Evolutionary conservation across 2,113 vertebrate genomes (phyloP), one percentile per base, ranked within the genome.

Genomic region (Vombatus ursinus): DNA sequence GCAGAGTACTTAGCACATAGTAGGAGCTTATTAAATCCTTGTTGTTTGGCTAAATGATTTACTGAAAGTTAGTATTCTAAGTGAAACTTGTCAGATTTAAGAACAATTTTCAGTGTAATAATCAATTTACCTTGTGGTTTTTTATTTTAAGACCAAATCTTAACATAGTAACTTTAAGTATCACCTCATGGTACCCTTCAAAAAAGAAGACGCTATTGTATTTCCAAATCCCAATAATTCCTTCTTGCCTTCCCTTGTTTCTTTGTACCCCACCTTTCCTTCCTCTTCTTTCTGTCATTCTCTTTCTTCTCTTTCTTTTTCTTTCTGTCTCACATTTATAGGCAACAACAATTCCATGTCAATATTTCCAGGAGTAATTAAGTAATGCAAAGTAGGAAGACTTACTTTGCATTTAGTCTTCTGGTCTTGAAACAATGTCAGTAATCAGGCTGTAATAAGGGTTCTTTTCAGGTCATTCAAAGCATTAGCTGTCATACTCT

Each of bases 341-440:
- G 90, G 91, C 84, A 96, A 96, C 77, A 92, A 50, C 50, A 97
- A 91, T 95, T 77, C 16, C 37, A 28, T 48, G 49, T 61, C 92
- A 28, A 22, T 37, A 25, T 92, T 95, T 92, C 95, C 52, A 49
- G 8, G 49, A 77, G 37, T 92, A 90, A 96, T 61, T 93, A 90
- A 31, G 49, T 54, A 77, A 97, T 95, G 94, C 92, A 98, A 97
- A 97, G 92, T 50, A 94, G 92, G 37, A 96, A 93, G 92, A 97
- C 94, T 90, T 52, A 95, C 95, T 98, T 96, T 95, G 91, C 92
- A 89, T 50, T 95, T 90, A 0, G 4, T 95, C 96, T 97, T 98
- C 97, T 95, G 95, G 93, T 91, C 95, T 97, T 97, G 96, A 98
- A 98, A 96, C 50, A 90, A 95, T 8, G 3, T 94, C 96, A 93